A percentile compares a stretch with the other conserved stretches of the same genome.
phyloP scores from a whole-genome alignment of 2,888 invertebrate genomes.

The Hirtodrosophila duncani region DNA sequence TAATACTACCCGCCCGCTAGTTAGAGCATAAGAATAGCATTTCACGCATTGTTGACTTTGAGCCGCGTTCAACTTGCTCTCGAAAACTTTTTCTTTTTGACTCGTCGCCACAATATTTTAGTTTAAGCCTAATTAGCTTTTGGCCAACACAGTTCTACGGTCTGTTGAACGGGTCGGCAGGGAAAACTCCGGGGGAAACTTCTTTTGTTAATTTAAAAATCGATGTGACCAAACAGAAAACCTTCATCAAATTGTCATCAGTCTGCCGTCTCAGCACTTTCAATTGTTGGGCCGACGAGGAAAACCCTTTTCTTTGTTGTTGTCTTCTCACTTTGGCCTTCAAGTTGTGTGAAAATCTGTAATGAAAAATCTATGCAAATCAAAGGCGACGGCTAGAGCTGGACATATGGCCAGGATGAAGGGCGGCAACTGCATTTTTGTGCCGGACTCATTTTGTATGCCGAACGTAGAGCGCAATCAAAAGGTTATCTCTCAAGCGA shows the following conservation, averaged over 20 bases:
- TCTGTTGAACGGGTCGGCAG: constrained; percentile 33
- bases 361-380: constrained; percentile 74
- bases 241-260: constrained; percentile 72
- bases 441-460: constrained; percentile 74
- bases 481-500: constrained; percentile 74
- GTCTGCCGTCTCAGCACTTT: constrained; percentile 20
- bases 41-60: constrained; percentile 64
- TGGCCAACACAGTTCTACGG: constrained; percentile 44
- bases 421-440: constrained; percentile 35
- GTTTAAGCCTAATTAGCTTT: constrained; percentile 68
- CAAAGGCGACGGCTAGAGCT: constrained; percentile 35
- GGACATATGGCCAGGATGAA: constrained; percentile 7
- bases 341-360: constrained; percentile 56
- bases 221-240: constrained; percentile 54
- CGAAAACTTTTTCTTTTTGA: constrained; percentile 1
- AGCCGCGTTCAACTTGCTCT: constrained; percentile 46
- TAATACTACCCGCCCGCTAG: too few species aligned
- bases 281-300: constrained; percentile 22
- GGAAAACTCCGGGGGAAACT: constrained; percentile 28
- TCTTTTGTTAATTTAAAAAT: constrained; percentile 66
- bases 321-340: constrained; percentile 25
- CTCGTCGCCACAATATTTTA: too few species aligned
- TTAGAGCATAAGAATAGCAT: constrained; percentile 47
- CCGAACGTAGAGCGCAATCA: constrained; percentile 75
- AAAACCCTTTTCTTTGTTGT: constrained; percentile 20